Percentiles rank a stretch among this genome's conserved stretches.
Evolutionary conservation across 2,113 vertebrate species (phyloP).

Genomic region (Corythaeola cristata): DNA sequence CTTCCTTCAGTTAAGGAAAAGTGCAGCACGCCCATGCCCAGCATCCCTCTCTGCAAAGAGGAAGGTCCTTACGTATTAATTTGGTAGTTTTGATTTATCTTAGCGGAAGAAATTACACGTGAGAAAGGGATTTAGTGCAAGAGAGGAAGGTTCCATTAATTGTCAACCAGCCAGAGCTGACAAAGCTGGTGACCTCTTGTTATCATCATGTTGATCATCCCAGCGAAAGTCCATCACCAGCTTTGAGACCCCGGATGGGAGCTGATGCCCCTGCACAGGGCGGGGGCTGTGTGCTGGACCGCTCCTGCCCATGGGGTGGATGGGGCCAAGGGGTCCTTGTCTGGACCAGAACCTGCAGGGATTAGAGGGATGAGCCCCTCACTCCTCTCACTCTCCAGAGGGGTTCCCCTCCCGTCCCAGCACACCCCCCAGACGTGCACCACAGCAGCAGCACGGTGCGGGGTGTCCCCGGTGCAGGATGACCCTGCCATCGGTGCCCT

Average conservation of each 20-base stretch:
- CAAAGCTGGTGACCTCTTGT: neutral
- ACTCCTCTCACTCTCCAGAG: neutral
- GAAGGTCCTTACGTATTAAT: neutral
- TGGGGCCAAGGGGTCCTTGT: neutral
- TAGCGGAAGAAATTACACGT: neutral
- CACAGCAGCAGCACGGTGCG: too few relatives aligned
- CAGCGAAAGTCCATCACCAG: fast-evolving
- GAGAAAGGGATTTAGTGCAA: neutral
- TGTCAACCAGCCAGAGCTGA: neutral
- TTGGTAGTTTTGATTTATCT: neutral
- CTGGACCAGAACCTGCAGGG: neutral
- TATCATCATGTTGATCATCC: fast-evolving
- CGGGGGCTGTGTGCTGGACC: neutral
- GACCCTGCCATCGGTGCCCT: too few relatives aligned
- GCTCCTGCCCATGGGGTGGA: fast-evolving
- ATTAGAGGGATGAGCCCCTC: neutral
- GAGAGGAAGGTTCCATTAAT: too few relatives aligned
- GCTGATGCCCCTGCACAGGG: neutral
- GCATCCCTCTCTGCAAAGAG: neutral
- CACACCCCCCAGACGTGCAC: too few relatives aligned
- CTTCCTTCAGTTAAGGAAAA: neutral
- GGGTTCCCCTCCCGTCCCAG: neutral
- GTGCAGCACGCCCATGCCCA: neutral
- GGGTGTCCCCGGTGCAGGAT: too few relatives aligned
- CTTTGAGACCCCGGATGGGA: fast-evolving